Conservation (phyloP, 1,140 invertebrate species). For the Centruroides vittatus region DNA sequence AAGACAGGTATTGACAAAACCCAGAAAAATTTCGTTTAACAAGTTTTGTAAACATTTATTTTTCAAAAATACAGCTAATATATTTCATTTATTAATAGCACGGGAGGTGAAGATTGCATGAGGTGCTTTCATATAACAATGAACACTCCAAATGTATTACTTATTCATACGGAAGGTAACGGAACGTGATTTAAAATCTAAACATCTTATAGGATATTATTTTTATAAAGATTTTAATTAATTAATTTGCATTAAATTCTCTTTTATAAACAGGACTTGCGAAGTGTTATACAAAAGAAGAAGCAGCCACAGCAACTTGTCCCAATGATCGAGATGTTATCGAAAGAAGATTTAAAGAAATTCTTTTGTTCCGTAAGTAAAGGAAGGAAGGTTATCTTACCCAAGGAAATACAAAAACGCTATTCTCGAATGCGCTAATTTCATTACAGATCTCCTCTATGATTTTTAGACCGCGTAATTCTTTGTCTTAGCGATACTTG, state of each 20-base stretch:
- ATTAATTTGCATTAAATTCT: slow-evolving; percentile 24
- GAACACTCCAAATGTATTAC: slow-evolving; percentile 44
- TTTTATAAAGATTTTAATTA: background rate
- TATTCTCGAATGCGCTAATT: too few species aligned
- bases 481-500: too few species aligned
- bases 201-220: background rate
- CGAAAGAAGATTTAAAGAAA: slow-evolving; percentile 19
- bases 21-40: background rate
- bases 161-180: slow-evolving; percentile 41
- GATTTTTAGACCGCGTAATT: too few species aligned
- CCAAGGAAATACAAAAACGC: background rate
- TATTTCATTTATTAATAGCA: slow-evolving; percentile 24
- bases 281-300: slow-evolving; percentile 46
- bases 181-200: background rate
- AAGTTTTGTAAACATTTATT: too few species aligned
- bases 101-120: slow-evolving; percentile 40
- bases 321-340: slow-evolving; percentile 27
- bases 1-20: slow-evolving; percentile 26
- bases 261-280: slow-evolving; percentile 29
- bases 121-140: slow-evolving; percentile 45
- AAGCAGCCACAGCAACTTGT: slow-evolving; percentile 42
- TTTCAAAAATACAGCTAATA: background rate
- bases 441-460: too few species aligned
- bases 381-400: background rate
- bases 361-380: slow-evolving; percentile 15